Conservation (phyloP, 2,113 vertebrate species). For the Grallaria varia region DNA sequence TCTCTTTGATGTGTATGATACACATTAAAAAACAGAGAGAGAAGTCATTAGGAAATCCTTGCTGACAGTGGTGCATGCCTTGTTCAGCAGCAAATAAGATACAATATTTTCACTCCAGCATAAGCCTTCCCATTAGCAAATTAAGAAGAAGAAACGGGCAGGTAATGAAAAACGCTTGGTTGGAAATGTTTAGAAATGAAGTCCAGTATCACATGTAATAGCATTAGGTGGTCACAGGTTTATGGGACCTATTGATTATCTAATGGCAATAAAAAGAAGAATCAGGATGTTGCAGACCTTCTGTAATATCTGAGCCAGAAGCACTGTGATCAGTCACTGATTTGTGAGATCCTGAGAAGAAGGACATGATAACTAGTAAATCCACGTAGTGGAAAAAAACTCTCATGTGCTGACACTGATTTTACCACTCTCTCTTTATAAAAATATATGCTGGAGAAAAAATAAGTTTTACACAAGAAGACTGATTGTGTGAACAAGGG, state of each 20-base stretch:
- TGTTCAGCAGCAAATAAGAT: neutral
- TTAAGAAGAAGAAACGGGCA: slow-evolving; percentile 4
- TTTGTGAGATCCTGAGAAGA: neutral
- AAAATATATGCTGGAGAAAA: neutral
- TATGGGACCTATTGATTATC: neutral
- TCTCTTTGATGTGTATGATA: neutral
- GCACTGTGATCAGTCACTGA: neutral
- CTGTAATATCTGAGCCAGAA: neutral
- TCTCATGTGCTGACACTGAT: neutral
- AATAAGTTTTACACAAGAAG: neutral
- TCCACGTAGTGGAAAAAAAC: neutral
- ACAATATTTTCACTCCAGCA: neutral
- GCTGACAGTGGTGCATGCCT: neutral
- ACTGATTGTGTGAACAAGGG: neutral
- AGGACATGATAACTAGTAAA: neutral
- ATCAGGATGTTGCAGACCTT: neutral
- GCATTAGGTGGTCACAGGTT: neutral
- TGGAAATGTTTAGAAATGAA: slow-evolving; percentile 33
- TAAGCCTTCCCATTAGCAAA: neutral
- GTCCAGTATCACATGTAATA: slow-evolving; percentile 1
- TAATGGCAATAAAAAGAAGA: slow-evolving; percentile 14
- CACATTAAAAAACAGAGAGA: neutral
- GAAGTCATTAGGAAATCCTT: neutral
- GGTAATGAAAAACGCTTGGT: slow-evolving; percentile 40
- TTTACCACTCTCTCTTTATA: neutral